phyloP scores from a whole-genome alignment of 2,113 vertebrate species.

The Carlito syrichta region DNA sequence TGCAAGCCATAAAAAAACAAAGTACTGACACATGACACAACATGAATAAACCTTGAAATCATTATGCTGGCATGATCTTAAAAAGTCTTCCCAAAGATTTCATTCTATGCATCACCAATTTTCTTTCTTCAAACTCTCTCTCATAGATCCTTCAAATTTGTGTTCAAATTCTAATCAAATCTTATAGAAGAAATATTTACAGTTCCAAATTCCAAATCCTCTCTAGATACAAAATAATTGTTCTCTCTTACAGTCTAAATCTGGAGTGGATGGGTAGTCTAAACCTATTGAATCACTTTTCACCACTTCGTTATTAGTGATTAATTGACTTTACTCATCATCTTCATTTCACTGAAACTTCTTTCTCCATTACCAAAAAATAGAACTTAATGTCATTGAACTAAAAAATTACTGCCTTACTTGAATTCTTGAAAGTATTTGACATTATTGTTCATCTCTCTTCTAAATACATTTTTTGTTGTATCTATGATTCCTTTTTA shows the following conservation, averaged over 20 bases:
- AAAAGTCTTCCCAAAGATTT: not conserved
- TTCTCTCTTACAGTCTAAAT: not conserved
- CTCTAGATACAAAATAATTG: not conserved
- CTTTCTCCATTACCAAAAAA: not conserved
- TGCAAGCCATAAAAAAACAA: not conserved
- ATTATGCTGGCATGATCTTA: not conserved
- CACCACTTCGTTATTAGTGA: not conserved
- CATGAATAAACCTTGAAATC: not conserved
- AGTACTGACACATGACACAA: too few relatives aligned
- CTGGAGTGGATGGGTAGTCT: fast-evolving
- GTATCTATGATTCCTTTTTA: not conserved
- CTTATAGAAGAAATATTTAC: not conserved
- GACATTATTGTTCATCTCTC: not conserved
- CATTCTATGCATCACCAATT: not conserved
- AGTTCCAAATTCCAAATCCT: not conserved
- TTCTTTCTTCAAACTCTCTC: not conserved
- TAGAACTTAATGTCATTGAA: not conserved
- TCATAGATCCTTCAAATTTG: not conserved
- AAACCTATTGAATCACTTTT: not conserved
- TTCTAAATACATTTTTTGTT: not conserved
- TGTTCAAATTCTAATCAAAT: not conserved
- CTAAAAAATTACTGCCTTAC: not conserved
- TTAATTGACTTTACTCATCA: not conserved
- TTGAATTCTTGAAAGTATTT: not conserved
- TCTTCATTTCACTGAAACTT: not conserved